Conservation (phyloP, 2,888 invertebrate genomes). For the Drosophila gaucha region DNA sequence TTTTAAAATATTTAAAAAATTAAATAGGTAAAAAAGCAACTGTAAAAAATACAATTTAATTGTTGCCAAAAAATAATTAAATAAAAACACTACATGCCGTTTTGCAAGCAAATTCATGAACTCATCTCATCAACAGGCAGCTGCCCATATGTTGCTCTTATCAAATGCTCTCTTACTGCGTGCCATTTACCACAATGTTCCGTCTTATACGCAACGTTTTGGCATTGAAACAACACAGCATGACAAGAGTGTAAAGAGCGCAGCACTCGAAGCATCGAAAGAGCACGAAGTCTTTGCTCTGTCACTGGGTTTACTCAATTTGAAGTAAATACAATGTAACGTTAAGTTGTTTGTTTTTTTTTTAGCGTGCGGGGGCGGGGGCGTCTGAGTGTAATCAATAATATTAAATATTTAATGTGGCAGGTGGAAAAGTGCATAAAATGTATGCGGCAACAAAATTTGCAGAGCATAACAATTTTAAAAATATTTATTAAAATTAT, state of each 20-base stretch:
- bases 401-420: conserved; percentile 83
- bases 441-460: background rate
- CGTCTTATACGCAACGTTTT: conserved; percentile 69
- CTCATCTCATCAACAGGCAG: conserved; percentile 67
- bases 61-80: background rate
- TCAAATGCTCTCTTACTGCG: conserved; percentile 23
- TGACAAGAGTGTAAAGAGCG: conserved; percentile 16
- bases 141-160: conserved; percentile 16
- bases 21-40: no score
- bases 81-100: background rate
- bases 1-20: no score
- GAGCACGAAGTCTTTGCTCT: conserved; percentile 26
- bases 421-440: conserved; percentile 53
- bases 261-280: background rate
- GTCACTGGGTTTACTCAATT: conserved; percentile 3
- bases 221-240: conserved; percentile 35
- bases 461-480: background rate
- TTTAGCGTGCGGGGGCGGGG: conserved; percentile 14
- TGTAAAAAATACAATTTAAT: no score
- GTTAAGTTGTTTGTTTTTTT: conserved; percentile 55
- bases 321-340: conserved; percentile 76
- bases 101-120: background rate
- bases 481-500: background rate
- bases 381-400: conserved; percentile 80
- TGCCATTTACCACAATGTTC: conserved; percentile 42